Percentiles rank a stretch among this genome's conserved stretches.
Conservation (phyloP, 2,113 vertebrate species). For the Malurus elegans region DNA sequence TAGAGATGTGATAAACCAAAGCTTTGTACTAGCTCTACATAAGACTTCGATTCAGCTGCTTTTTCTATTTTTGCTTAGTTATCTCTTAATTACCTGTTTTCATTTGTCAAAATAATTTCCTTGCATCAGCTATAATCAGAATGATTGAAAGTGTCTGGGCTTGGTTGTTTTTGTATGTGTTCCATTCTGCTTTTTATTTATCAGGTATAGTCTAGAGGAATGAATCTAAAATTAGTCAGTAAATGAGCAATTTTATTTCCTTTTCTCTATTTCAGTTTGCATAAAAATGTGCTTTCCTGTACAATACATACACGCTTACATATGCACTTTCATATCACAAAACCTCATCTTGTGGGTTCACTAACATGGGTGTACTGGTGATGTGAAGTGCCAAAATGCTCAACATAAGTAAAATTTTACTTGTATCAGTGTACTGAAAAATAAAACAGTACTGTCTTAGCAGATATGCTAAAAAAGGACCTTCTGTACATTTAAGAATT, state of each 20-base stretch:
- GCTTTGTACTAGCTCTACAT: not conserved
- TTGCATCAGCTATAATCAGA: not conserved
- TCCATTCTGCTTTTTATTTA: not conserved
- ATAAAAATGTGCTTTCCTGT: not conserved
- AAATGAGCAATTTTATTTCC: not conserved
- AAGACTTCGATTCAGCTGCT: not conserved
- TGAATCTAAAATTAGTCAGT: not conserved
- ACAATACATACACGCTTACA: not conserved
- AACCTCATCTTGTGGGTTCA: not conserved
- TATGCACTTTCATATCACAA: not conserved
- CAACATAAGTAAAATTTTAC: not conserved
- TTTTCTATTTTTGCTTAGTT: not conserved
- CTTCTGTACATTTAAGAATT: not conserved
- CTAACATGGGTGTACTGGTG: not conserved
- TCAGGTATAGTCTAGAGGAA: not conserved
- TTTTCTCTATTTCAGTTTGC: not conserved
- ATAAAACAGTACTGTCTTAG: not conserved
- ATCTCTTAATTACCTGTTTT: not conserved
- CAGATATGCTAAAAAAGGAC: not conserved
- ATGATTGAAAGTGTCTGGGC: not conserved
- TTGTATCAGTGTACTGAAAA: not conserved
- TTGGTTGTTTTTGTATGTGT: not conserved
- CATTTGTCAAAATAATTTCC: not conserved
- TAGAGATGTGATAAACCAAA: not conserved
- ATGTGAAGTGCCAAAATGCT: not conserved